Base-by-base conservation (phyloP, 2,888 invertebrate genomes). In the Tinea semifulvella region DNA sequence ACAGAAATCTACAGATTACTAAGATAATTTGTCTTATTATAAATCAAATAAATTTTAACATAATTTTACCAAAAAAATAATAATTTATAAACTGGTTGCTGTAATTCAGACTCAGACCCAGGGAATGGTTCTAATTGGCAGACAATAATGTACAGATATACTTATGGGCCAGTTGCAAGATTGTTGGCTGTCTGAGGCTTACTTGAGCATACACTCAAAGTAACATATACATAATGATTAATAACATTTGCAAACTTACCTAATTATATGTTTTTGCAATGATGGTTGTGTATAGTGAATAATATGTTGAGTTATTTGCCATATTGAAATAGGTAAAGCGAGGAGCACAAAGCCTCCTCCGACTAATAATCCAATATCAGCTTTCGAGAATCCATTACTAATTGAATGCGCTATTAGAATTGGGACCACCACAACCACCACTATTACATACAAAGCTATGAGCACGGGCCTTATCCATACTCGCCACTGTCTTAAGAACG, bases 271-370 rank as follows among this genome's bases (percentile, higher is more conserved):
- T 72, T 95, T 94, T 61, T 97, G 97, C 53, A 97, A 77, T 53
- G 87, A 89, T 11, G 97, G 96, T 61, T 95, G 92, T 0, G 92
- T 95, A 61, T 95, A 97, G 68, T 96, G 91, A 46, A 96, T 89
- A 63, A 96, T 88, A 74, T 98, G 97, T 67, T 96, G 94, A 38
- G 92, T 89, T 57, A 98, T 97, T 73, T 96, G 94, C 91, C 95
- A 97, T 56, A 97, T 85, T 36, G 96, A 94, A 50, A 97, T 90
- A 1, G 97, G 97, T 42, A 98, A 80, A 0, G 96, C 92, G 46
- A 96, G 82, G 51, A 95, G 84, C 16, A 94, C 96, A 75, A 97
- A 97, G n/a, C 94, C 85, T 3, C 96, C 96, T 6, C 91, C 96
- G 46, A 96, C 88, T 52, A 96, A 79, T 46, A 90, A 85, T 56